A percentile compares a stretch with the other conserved stretches of the same genome.
These are phyloP conservation scores for Caloenas nicobarica DNA, from an alignment of 2,113 vertebrate genomes.

Conservation along the genomic window DNA sequence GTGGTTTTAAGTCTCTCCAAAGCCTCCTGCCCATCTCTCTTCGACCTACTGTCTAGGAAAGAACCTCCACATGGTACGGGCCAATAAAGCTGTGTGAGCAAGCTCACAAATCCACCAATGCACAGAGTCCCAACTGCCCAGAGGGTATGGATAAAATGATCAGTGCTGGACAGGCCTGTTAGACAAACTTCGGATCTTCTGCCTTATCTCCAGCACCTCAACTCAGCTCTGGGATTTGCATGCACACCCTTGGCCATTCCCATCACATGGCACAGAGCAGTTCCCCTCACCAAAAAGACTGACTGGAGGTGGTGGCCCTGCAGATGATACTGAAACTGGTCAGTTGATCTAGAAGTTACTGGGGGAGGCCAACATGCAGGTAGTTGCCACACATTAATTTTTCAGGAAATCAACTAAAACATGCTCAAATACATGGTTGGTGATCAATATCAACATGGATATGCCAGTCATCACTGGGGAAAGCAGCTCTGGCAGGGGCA, in stretches of 20 bases:
- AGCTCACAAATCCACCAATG: background rate
- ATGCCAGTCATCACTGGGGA: background rate
- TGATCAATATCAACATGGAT: background rate
- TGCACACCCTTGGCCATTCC: background rate
- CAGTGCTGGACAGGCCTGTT: background rate
- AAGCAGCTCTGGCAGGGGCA: background rate
- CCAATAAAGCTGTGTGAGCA: background rate
- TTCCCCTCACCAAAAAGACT: background rate
- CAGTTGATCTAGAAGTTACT: background rate
- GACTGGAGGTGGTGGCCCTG: background rate
- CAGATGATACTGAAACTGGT: background rate
- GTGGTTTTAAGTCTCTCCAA: background rate
- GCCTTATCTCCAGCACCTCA: background rate
- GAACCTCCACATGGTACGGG: background rate
- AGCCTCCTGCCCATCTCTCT: background rate
- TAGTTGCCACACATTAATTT: background rate
- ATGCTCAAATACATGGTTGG: background rate
- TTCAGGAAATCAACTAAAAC: background rate
- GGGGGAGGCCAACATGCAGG: background rate
- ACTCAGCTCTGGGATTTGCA: background rate
- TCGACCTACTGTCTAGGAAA: background rate
- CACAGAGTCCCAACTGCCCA: accelerated
- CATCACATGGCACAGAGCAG: background rate
- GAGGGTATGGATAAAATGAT: background rate
- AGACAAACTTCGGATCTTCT: background rate